Percentiles rank a stretch among this genome's conserved stretches.
phyloP scores from a whole-genome alignment of 2,113 vertebrate species.

The Megaceryle torquata region DNA sequence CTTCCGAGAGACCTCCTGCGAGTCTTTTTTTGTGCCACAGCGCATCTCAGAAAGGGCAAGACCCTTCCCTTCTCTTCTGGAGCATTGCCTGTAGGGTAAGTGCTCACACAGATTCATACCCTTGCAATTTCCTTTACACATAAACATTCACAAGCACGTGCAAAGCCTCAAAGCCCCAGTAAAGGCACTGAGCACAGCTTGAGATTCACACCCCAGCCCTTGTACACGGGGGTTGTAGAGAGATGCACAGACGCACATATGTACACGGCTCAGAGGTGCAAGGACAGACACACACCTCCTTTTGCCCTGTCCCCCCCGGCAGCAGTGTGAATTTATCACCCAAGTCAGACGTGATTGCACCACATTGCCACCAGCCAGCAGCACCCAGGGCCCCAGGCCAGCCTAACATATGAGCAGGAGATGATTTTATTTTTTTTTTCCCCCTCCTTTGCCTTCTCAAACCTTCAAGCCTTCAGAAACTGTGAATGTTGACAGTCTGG shows the following conservation, averaged over 20 bases:
- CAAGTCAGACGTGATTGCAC: not conserved
- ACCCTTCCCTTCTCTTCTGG: not conserved
- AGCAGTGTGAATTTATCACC: not conserved
- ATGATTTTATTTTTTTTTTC: not conserved
- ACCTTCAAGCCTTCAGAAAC: not conserved
- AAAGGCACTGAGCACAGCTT: not conserved
- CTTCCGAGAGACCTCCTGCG: not conserved
- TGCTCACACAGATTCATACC: accelerated
- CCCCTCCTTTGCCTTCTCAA: not conserved
- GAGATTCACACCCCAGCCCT: not conserved
- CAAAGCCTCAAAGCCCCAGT: not conserved
- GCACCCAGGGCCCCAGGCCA: not conserved
- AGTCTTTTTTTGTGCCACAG: not conserved
- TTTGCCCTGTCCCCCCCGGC: not conserved
- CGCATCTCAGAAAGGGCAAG: not conserved
- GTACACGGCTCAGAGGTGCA: not conserved
- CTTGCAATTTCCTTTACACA: not conserved
- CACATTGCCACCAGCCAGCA: not conserved
- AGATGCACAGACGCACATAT: accelerated
- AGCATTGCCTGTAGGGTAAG: not conserved
- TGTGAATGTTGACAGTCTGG: not conserved
- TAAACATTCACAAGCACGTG: accelerated
- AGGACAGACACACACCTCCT: not conserved
- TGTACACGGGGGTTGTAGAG: accelerated
- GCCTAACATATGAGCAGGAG: not conserved